Percentiles rank a stretch among this genome's conserved stretches.
phyloP scores from a whole-genome alignment of 2,888 invertebrate genomes.

The Brachypterus glaber region DNA sequence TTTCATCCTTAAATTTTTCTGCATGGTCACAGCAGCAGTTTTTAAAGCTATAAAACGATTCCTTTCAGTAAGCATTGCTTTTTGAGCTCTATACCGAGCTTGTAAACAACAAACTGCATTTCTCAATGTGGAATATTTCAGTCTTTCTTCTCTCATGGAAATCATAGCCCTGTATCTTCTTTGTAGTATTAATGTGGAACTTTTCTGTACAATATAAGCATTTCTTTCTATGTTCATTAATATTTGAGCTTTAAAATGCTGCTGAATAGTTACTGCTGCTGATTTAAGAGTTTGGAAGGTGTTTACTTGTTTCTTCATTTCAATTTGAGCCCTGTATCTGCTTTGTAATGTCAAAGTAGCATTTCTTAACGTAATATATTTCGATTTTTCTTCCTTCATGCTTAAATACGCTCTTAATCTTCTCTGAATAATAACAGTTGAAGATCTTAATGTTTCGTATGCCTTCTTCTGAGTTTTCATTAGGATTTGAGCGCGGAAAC shows the following conservation, averaged over 20 bases:
- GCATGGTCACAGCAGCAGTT: not conserved
- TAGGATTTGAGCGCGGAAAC: constrained; percentile 9
- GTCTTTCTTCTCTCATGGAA: constrained; percentile 26
- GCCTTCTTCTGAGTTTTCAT: constrained; percentile 20
- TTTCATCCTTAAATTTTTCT: no score
- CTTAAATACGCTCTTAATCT: constrained; percentile 36
- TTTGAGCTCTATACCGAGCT: constrained; percentile 35
- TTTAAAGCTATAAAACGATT: constrained; percentile 14
- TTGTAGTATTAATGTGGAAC: constrained; percentile 42
- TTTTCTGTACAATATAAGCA: constrained; percentile 35
- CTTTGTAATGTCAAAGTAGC: constrained; percentile 40
- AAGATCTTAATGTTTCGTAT: constrained; percentile 23
- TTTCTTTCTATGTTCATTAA: constrained; percentile 36
- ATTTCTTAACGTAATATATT: constrained; percentile 27
- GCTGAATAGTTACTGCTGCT: constrained; percentile 27
- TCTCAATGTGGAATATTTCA: constrained; percentile 21
- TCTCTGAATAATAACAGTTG: constrained; percentile 37
- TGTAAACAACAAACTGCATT: constrained; percentile 29
- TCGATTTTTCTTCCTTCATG: constrained; percentile 17
- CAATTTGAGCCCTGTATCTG: constrained; percentile 37
- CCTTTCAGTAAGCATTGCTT: constrained; percentile 38
- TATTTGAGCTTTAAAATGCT: constrained; percentile 30
- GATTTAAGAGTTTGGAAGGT: constrained; percentile 20
- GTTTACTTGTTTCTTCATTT: constrained; percentile 18
- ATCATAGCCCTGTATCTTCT: constrained; percentile 32